phyloP scores from a whole-genome alignment of 2,888 invertebrate species.

The Sphecodes monilicornis region DNA sequence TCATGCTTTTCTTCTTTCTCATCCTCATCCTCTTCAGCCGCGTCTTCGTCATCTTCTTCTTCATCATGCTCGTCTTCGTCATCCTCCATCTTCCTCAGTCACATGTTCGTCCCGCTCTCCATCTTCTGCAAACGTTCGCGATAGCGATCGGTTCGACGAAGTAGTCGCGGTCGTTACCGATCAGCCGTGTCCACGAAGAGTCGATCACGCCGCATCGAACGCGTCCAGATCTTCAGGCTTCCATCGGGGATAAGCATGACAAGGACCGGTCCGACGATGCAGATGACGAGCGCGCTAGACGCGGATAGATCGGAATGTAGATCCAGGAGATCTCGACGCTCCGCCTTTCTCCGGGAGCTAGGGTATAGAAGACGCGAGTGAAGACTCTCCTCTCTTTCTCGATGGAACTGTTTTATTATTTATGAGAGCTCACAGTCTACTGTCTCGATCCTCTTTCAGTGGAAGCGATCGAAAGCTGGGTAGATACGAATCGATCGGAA shows the following conservation, averaged over 20 bases:
- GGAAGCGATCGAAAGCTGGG: background rate
- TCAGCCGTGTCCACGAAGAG: conserved; percentile 18
- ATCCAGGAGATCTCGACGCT: background rate
- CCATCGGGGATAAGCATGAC: background rate
- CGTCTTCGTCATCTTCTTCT: background rate
- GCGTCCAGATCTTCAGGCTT: conserved; percentile 7
- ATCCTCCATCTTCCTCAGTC: too few relatives aligned
- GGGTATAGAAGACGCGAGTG: background rate
- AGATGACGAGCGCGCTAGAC: conserved; percentile 2
- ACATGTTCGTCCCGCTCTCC: background rate
- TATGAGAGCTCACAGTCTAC: background rate
- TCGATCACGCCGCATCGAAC: conserved; percentile 25
- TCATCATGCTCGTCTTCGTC: background rate
- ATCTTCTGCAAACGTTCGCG: background rate
- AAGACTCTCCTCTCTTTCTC: background rate
- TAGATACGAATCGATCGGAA: background rate
- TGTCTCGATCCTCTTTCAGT: background rate
- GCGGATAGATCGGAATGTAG: conserved; percentile 14
- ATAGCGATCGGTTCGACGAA: background rate
- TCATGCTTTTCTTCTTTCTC: background rate
- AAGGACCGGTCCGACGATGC: conserved; percentile 24
- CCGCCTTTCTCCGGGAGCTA: conserved; percentile 7
- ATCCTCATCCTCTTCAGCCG: too few relatives aligned
- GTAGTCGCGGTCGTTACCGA: conserved; percentile 9
- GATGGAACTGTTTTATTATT: background rate